Conservation (phyloP, 2,797 vertebrate genomes). For the Pseudochaenichthys georgianus region DNA sequence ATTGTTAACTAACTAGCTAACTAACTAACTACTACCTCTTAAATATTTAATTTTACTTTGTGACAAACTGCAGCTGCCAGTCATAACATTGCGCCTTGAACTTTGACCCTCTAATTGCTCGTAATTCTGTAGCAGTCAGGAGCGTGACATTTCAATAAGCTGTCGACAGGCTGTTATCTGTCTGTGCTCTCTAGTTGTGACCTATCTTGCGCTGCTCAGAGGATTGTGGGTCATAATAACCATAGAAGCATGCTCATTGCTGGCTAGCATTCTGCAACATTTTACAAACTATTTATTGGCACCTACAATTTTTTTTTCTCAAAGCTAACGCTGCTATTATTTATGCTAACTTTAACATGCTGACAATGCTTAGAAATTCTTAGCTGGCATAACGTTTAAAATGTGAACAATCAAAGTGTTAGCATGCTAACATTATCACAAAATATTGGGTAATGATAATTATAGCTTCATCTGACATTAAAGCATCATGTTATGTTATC, state of each 20-base stretch:
- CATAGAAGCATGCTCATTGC: background rate
- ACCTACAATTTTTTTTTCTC: background rate
- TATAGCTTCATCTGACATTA: slow-evolving; percentile 4
- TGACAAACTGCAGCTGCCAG: too few species aligned
- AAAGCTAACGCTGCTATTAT: background rate
- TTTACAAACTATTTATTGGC: background rate
- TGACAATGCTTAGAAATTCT: background rate
- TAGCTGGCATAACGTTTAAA: background rate
- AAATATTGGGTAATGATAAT: too few species aligned
- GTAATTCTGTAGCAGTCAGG: too few species aligned
- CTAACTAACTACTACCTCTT: too few species aligned
- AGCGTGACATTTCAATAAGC: too few species aligned
- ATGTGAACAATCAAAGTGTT: background rate
- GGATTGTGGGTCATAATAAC: background rate
- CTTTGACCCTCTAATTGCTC: background rate
- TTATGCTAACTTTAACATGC: background rate
- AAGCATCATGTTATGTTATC: slow-evolving; percentile 33
- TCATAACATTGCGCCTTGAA: background rate
- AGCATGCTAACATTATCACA: background rate
- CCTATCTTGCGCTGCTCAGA: background rate
- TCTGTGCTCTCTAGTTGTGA: too few species aligned
- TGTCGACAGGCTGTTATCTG: too few species aligned
- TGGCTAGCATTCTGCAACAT: background rate
- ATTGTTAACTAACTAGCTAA: too few species aligned
- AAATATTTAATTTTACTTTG: too few species aligned